A percentile compares a stretch with the other conserved stretches of the same genome.
phyloP scores from a whole-genome alignment of 2,888 invertebrate species.

The Morpho helenor region DNA sequence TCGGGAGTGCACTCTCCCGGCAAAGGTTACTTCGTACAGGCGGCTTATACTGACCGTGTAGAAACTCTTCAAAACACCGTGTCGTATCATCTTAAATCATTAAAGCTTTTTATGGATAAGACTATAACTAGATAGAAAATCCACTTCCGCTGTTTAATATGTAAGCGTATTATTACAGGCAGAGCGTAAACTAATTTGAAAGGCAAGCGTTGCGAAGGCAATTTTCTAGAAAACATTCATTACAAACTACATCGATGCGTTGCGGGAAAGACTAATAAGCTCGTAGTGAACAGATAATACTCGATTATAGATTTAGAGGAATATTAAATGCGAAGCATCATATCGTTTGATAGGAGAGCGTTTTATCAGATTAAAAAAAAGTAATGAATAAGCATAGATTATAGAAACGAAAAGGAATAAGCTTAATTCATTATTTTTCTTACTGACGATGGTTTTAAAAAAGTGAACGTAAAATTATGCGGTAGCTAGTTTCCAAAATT shows the following conservation, averaged over 20 bases:
- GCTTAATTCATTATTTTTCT: not conserved
- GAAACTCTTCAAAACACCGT: no score
- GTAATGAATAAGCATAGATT: no score
- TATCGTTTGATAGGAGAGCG: constrained; percentile 21
- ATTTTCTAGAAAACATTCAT: constrained; percentile 28
- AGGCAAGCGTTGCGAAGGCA: constrained; percentile 25
- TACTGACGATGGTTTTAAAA: no score
- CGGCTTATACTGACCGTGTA: no score
- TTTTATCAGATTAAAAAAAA: not conserved
- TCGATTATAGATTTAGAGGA: constrained; percentile 32
- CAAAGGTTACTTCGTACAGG: no score
- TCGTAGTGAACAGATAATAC: constrained; percentile 23
- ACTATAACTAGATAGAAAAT: no score
- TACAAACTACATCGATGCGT: constrained; percentile 24
- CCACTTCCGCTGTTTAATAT: constrained; percentile 8
- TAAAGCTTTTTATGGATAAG: no score
- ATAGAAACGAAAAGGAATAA: not conserved
- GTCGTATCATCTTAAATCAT: no score
- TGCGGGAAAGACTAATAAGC: constrained; percentile 24
- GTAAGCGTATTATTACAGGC: constrained; percentile 6
- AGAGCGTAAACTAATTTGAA: constrained; percentile 21
- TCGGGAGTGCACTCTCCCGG: no score
- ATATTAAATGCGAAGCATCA: constrained; percentile 27
- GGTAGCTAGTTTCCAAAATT: no score
- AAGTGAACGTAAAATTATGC: no score